Evolutionary conservation across 2,888 invertebrate genomes (phyloP).

Genomic region (Dicyrtoma fusca): DNA sequence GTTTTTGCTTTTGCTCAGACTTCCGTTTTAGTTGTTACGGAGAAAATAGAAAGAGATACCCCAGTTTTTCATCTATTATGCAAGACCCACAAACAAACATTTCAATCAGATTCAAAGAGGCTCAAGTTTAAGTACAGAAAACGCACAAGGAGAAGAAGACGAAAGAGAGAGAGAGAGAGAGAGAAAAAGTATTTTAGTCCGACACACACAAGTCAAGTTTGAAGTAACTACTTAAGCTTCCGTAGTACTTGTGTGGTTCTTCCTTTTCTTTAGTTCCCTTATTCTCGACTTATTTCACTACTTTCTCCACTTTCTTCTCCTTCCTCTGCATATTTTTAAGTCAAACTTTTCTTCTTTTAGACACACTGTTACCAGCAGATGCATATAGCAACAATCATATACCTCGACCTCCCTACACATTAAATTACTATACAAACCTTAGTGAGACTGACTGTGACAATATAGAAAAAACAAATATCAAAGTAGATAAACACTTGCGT

Average conservation of each 20-base stretch:
- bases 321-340: background rate
- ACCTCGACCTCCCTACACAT: no score
- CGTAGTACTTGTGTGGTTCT: background rate
- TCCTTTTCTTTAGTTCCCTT: background rate
- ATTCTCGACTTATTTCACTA: background rate
- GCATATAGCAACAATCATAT: no score
- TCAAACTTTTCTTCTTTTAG: no score
- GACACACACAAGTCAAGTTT: background rate
- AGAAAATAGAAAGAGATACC: background rate
- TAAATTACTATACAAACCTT: no score
- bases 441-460: no score
- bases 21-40: background rate
- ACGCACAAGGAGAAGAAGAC: conserved; percentile 7
- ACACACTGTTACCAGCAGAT: no score
- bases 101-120: conserved; percentile 32
- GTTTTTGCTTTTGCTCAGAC: background rate
- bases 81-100: conserved; percentile 21
- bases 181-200: background rate
- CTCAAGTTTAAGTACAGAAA: conserved; percentile 18
- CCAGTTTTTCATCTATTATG: conserved; percentile 23
- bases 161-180: background rate
- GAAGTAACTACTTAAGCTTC: conserved; percentile 6
- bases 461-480: no score
- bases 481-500: no score
- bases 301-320: background rate